Percentiles rank a stretch among this genome's conserved stretches.
These are phyloP conservation scores for Drosophila sp. DNA, from an alignment of 1,140 invertebrate genomes.

Conservation along the genomic window DNA sequence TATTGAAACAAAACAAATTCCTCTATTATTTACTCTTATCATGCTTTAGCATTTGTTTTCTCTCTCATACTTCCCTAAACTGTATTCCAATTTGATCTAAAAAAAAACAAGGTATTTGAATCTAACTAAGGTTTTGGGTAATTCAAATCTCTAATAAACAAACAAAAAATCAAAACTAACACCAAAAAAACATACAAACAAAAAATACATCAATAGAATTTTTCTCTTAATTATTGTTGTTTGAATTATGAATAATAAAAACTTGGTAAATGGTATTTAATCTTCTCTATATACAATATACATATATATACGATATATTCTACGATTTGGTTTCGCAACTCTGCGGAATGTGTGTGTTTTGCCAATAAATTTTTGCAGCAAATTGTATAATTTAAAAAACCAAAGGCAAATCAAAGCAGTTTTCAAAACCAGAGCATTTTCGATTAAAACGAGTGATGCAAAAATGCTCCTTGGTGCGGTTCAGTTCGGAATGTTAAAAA, in stretches of 20 bases:
- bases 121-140: constrained; percentile 66
- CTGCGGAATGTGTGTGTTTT: constrained; percentile 64
- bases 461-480: too few relatives aligned
- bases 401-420: not conserved
- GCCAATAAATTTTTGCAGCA: constrained; percentile 63
- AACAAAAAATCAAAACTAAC: constrained; percentile 56
- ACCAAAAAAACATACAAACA: constrained; percentile 37
- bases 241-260: constrained; percentile 35
- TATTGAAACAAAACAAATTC: constrained; percentile 25
- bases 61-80: constrained; percentile 33
- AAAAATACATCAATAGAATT: constrained; percentile 45
- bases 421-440: too few relatives aligned
- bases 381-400: not conserved
- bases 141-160: constrained; percentile 23
- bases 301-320: constrained; percentile 52
- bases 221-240: constrained; percentile 44
- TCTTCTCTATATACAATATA: constrained; percentile 26
- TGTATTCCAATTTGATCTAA: constrained; percentile 36
- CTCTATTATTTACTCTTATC: constrained; percentile 45
- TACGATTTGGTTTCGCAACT: not conserved
- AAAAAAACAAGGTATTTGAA: constrained; percentile 45
- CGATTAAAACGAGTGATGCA: too few relatives aligned
- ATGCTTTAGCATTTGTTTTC: constrained; percentile 52
- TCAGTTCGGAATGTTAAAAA: too few relatives aligned
- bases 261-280: constrained; percentile 62